A percentile compares a stretch with the other conserved stretches of the same genome.
These are phyloP conservation scores for Monochamus alternatus DNA, from an alignment of 2,888 invertebrate genomes.

Conservation along the genomic window DNA sequence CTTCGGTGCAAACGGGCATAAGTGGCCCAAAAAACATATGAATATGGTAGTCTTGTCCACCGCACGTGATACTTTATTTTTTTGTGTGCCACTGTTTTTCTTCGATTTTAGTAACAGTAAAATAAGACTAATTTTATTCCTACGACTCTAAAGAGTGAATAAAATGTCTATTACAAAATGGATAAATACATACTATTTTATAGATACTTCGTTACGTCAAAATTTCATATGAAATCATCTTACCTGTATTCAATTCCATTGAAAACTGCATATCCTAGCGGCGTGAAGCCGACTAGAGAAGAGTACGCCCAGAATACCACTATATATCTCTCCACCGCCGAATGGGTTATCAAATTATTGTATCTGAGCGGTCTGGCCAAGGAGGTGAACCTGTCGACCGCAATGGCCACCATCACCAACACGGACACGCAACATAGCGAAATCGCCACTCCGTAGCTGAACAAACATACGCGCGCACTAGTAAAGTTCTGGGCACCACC, in stretches of 20 bases:
- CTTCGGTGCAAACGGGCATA: too few species aligned
- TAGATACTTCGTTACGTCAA: too few species aligned
- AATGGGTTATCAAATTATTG: conserved; percentile 77
- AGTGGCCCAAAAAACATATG: too few species aligned
- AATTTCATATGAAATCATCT: conserved; percentile 31
- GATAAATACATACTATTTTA: too few species aligned
- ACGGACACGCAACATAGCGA: conserved; percentile 76
- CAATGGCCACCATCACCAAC: conserved; percentile 76
- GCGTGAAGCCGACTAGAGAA: conserved; percentile 73
- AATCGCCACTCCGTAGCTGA: conserved; percentile 75
- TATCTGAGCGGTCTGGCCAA: conserved; percentile 77
- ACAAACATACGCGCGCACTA: conserved; percentile 72
- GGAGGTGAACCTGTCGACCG: conserved; percentile 77
- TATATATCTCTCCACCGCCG: conserved; percentile 75
- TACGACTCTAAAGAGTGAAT: too few species aligned
- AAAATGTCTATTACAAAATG: too few species aligned
- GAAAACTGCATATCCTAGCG: conserved; percentile 71
- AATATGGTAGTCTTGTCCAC: too few species aligned
- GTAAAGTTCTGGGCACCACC: conserved; percentile 70
- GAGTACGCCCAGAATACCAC: conserved; percentile 76
- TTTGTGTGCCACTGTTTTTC: too few species aligned
- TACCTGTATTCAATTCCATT: conserved; percentile 63
- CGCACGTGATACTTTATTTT: too few species aligned
- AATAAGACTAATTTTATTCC: too few species aligned
- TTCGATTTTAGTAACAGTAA: too few species aligned